Percentiles rank a stretch among this genome's conserved stretches.
Conservation (phyloP, 2,888 invertebrate species). For the Drosophila pseudotalamancana region DNA sequence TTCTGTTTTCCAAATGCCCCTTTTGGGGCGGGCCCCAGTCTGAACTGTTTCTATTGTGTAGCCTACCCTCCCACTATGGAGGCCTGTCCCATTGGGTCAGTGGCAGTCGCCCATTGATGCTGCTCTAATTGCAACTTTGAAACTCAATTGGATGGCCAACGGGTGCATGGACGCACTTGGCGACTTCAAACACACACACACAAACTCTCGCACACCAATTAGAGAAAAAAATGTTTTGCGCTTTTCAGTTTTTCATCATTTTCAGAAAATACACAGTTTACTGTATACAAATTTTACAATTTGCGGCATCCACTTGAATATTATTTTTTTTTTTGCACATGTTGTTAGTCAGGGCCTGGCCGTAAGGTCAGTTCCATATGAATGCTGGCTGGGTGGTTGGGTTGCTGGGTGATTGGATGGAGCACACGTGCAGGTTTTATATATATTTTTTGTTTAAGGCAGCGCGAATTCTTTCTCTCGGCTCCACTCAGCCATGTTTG, state of each 20-base stretch:
- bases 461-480: constrained; percentile 43
- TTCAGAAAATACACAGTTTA: constrained; percentile 41
- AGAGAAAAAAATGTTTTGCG: constrained; percentile 71
- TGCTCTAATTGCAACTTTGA: constrained; percentile 77
- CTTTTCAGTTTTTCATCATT: constrained; percentile 49
- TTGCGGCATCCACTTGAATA: constrained; percentile 26
- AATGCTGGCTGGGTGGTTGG: constrained; percentile 18
- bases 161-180: constrained; percentile 28
- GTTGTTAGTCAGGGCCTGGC: constrained; percentile 33
- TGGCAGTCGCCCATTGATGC: constrained; percentile 57
- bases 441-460: constrained; percentile 65
- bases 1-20: constrained; percentile 33
- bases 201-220: constrained; percentile 53
- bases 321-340: constrained; percentile 29
- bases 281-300: constrained; percentile 48
- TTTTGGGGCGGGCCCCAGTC: constrained; percentile 21
- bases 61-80: neutral
- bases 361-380: constrained; percentile 61
- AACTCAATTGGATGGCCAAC: constrained; percentile 69
- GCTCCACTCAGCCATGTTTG: constrained; percentile 33
- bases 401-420: constrained; percentile 1
- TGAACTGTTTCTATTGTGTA: constrained; percentile 70
- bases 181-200: constrained; percentile 17
- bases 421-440: constrained; percentile 65
- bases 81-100: constrained; percentile 43